phyloP scores from a whole-genome alignment of 2,113 vertebrate genomes.

The Boulengeromyrus knoepffleri region DNA sequence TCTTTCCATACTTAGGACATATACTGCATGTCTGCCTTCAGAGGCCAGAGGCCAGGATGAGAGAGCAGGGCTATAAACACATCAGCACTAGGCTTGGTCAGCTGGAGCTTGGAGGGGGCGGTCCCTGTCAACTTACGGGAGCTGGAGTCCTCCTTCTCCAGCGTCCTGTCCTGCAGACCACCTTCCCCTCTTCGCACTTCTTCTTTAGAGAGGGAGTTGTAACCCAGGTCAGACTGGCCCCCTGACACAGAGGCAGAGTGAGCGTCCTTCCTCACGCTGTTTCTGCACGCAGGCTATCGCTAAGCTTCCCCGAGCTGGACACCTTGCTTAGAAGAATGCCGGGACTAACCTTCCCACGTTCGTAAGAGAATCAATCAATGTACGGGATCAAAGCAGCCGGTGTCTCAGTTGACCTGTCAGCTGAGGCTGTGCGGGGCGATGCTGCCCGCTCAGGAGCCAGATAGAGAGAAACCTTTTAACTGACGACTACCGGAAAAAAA shows the following conservation, averaged over 20 bases:
- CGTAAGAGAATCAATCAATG: not conserved
- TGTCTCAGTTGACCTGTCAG: not conserved
- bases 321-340: not conserved
- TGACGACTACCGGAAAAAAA: not conserved
- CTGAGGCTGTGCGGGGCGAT: not conserved
- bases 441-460: not conserved
- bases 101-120: not conserved
- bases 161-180: constrained; percentile 58
- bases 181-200: constrained; percentile 69
- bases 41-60: not conserved
- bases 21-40: not conserved
- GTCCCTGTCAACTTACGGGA: constrained; percentile 65
- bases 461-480: not conserved
- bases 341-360: not conserved
- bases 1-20: not conserved
- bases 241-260: constrained; percentile 53
- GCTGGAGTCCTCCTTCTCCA: constrained; percentile 68
- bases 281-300: not conserved
- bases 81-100: not conserved
- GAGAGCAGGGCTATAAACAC: not conserved
- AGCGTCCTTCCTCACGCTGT: not conserved
- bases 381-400: not conserved
- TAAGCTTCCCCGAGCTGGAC: not conserved
- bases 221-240: constrained; percentile 81
- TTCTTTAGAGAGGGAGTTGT: constrained; percentile 81